Conservation (phyloP, 2,797 vertebrate species). For the Erithacus rubecula region DNA sequence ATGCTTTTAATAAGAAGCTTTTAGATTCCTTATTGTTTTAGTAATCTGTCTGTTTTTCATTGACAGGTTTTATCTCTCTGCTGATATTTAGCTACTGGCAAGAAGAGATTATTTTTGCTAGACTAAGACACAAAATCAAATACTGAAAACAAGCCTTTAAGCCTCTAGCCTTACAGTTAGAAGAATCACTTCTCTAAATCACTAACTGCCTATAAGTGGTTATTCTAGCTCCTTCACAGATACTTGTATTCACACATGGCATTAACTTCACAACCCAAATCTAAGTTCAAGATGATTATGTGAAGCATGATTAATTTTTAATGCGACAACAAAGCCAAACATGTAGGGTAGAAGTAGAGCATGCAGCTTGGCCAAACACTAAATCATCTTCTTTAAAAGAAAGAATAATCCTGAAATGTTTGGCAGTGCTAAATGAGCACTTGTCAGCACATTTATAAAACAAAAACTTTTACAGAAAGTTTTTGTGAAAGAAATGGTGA, state of each 20-base stretch:
- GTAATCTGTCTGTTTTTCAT: neutral
- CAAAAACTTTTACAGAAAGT: neutral
- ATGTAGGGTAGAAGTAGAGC: neutral
- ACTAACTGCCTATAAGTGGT: neutral
- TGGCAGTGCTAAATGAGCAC: neutral
- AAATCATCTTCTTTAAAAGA: neutral
- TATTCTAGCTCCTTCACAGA: neutral
- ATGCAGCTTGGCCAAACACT: neutral
- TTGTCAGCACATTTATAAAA: neutral
- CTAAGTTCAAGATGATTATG: conserved; percentile 8
- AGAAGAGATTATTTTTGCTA: conserved; percentile 23
- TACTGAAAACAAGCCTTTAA: neutral
- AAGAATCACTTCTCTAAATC: conserved; percentile 25
- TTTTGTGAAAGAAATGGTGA: neutral
- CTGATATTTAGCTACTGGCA: neutral
- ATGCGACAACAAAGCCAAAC: neutral
- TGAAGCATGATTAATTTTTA: conserved; percentile 30
- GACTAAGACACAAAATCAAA: neutral
- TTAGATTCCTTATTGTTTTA: neutral
- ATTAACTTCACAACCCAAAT: neutral
- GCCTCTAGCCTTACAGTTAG: neutral
- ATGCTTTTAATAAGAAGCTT: conserved; percentile 2
- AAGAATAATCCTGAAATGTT: neutral
- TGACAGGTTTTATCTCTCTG: neutral
- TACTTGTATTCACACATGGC: neutral